Percentiles rank a stretch among this genome's conserved stretches.
These are phyloP conservation scores for Danionella cerebrum DNA, from an alignment of 2,113 vertebrate species.

Conservation along the genomic window DNA sequence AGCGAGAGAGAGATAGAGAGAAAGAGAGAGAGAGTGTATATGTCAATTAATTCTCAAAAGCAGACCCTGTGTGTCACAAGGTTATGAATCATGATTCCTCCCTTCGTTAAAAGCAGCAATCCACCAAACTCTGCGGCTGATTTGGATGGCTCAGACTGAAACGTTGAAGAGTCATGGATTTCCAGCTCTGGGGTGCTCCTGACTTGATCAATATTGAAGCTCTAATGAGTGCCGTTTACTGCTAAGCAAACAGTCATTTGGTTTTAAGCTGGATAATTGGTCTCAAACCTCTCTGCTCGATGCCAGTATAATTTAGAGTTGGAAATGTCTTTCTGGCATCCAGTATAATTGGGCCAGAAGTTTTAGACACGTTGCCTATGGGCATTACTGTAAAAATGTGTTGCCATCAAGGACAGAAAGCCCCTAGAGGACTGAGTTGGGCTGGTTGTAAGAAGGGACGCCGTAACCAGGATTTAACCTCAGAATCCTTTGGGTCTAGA, in stretches of 20 bases:
- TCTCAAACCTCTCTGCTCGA: neutral
- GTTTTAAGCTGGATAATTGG: constrained; percentile 25
- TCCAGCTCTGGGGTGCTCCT: neutral
- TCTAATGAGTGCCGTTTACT: constrained; percentile 14
- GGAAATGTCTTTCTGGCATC: neutral
- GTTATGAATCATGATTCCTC: constrained; percentile 47
- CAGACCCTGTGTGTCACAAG: constrained; percentile 47
- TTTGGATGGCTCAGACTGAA: constrained; percentile 11
- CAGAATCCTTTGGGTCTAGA: no score
- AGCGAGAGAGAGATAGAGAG: constrained; percentile 23
- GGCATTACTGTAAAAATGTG: neutral
- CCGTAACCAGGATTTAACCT: no score
- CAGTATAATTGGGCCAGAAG: neutral
- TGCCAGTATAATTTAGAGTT: neutral
- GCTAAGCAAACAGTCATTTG: constrained; percentile 10
- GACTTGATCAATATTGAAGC: constrained; percentile 19
- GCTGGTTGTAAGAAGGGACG: no score
- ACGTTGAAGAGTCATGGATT: constrained; percentile 9
- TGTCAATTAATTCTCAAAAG: constrained; percentile 1
- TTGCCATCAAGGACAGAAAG: no score
- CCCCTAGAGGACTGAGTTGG: no score
- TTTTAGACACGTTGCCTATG: neutral
- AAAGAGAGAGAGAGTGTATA: neutral
- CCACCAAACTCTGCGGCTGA: constrained; percentile 31
- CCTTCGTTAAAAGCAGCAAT: constrained; percentile 54